Conservation (phyloP, 53 echinoderm and acorn worm species). For the Astropecten irregularis region DNA sequence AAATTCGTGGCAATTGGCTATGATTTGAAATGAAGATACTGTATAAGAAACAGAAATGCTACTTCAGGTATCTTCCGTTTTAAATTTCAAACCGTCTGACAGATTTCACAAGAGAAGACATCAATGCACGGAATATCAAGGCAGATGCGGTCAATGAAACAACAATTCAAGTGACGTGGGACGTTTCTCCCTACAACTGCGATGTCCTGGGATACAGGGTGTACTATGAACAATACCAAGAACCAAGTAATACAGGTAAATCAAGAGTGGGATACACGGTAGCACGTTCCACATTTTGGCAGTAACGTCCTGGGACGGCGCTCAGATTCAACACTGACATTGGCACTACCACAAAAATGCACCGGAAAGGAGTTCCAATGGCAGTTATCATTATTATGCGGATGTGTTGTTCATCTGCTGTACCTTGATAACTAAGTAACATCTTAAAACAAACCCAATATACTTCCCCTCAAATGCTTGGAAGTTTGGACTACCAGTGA, state of each 20-base stretch:
- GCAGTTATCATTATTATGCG: too few relatives aligned
- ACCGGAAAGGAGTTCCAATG: too few relatives aligned
- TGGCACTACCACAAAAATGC: too few relatives aligned
- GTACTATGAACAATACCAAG: slow-evolving; percentile 42
- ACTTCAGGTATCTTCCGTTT: neutral
- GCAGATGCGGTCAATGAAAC: slow-evolving; percentile 54
- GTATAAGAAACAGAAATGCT: neutral
- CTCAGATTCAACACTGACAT: too few relatives aligned
- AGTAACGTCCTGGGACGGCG: too few relatives aligned
- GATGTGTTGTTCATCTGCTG: too few relatives aligned
- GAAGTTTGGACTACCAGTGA: too few relatives aligned
- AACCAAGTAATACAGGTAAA: neutral
- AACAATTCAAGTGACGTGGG: slow-evolving; percentile 66
- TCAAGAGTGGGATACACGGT: too few relatives aligned
- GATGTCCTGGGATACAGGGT: slow-evolving; percentile 80
- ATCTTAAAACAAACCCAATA: too few relatives aligned
- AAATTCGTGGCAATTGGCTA: neutral
- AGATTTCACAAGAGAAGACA: slow-evolving; percentile 66
- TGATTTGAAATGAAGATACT: neutral
- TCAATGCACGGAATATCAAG: slow-evolving; percentile 59
- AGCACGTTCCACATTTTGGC: too few relatives aligned
- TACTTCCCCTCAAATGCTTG: too few relatives aligned
- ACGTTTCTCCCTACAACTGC: slow-evolving; percentile 75
- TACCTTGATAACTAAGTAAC: too few relatives aligned
- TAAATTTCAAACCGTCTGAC: neutral